Percentiles rank a stretch among this genome's conserved stretches.
phyloP scores from a whole-genome alignment of 1,140 invertebrate genomes.

The Eufriesea mexicana region DNA sequence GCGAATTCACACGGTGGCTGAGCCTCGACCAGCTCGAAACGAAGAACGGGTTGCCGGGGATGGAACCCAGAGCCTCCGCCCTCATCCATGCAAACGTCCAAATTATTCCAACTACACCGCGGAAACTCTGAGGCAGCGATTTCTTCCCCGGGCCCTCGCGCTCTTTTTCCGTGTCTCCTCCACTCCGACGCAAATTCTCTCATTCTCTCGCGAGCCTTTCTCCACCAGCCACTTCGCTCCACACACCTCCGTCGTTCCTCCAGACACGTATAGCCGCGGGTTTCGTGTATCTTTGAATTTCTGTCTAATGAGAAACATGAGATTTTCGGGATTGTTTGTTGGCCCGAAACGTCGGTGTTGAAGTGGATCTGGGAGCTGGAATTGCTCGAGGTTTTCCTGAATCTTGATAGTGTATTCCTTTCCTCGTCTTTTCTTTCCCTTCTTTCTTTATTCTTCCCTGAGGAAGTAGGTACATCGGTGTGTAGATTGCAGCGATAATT shows the following conservation, averaged over 20 bases:
- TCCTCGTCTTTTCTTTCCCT: neutral
- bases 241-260: neutral
- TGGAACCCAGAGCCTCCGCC: neutral
- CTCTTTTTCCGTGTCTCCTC: neutral
- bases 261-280: neutral
- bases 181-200: neutral
- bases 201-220: neutral
- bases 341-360: no score
- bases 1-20: slow-evolving; percentile 36
- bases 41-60: slow-evolving; percentile 8
- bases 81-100: slow-evolving; percentile 73
- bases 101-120: slow-evolving; percentile 70
- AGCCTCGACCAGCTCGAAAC: slow-evolving; percentile 5
- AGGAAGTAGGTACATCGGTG: no score
- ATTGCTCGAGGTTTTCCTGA: neutral
- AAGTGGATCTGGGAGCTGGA: neutral
- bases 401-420: neutral
- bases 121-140: slow-evolving; percentile 57
- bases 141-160: slow-evolving; percentile 24
- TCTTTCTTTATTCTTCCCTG: no score
- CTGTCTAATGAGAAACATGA: slow-evolving; percentile 5
- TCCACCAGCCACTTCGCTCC: neutral
- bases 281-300: neutral
- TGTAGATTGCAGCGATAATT: no score
- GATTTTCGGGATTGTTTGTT: neutral